phyloP scores from a whole-genome alignment of 2,797 vertebrate genomes.

The Rhodeus uyekii region DNA sequence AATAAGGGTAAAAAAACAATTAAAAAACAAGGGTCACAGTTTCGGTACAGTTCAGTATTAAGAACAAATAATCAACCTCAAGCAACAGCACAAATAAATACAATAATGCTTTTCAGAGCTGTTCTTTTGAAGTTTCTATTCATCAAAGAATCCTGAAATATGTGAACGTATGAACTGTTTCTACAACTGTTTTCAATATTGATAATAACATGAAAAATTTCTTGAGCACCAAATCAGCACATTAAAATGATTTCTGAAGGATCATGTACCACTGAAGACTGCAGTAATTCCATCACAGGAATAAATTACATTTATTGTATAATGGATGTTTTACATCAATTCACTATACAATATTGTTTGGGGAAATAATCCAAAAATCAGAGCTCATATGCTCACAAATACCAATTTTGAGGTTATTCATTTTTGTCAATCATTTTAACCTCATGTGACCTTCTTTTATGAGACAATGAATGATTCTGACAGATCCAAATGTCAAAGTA shows the following conservation, averaged over 20 bases:
- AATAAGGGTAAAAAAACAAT: too few species aligned
- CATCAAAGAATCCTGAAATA: too few species aligned
- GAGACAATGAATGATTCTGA: conserved; percentile 57
- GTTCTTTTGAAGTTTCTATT: too few species aligned
- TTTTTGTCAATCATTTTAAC: background rate
- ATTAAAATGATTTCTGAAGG: background rate
- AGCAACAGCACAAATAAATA: too few species aligned
- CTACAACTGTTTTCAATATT: background rate
- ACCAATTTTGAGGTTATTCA: background rate
- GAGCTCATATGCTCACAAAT: background rate
- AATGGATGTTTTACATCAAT: background rate
- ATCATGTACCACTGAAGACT: background rate
- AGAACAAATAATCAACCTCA: too few species aligned
- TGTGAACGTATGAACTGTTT: background rate
- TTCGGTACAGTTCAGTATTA: too few species aligned
- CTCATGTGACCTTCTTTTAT: background rate
- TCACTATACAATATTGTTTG: background rate
- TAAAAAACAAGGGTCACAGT: too few species aligned
- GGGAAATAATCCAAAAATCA: background rate
- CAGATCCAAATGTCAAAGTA: conserved; percentile 67
- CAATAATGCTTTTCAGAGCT: too few species aligned
- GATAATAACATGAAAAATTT: background rate
- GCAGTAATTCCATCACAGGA: too few species aligned
- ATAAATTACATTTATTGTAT: background rate
- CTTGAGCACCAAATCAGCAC: background rate